phyloP scores from a whole-genome alignment of 1,140 invertebrate genomes.

The Orussus abietinus region DNA sequence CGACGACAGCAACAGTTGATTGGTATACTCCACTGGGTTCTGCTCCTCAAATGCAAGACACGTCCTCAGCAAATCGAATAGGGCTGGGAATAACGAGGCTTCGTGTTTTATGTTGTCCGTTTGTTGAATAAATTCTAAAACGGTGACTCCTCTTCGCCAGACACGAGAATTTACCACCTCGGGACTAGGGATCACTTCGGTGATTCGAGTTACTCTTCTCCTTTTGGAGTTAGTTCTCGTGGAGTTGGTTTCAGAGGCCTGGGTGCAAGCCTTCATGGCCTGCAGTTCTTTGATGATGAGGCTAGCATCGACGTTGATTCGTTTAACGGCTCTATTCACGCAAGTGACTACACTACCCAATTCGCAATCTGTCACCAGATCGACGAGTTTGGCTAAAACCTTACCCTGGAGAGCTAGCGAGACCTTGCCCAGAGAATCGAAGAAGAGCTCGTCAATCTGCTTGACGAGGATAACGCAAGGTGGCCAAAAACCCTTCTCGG shows the following conservation, averaged over 20 bases:
- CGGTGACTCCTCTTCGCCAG: constrained; percentile 74
- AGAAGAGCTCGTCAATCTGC: constrained; percentile 58
- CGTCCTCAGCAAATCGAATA: constrained; percentile 78
- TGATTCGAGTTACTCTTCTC: constrained; percentile 48
- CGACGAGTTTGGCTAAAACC: constrained; percentile 40
- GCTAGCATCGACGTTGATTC: constrained; percentile 63
- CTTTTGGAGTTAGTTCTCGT: constrained; percentile 24
- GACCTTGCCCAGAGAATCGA: constrained; percentile 20
- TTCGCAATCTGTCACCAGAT: constrained; percentile 45
- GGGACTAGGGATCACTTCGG: constrained; percentile 38
- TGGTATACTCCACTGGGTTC: constrained; percentile 80
- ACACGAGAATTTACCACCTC: constrained; percentile 59
- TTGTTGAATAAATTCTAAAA: constrained; percentile 84
- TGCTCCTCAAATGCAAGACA: constrained; percentile 80
- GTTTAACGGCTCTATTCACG: constrained; percentile 65
- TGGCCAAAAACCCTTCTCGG: constrained; percentile 18
- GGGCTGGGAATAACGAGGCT: constrained; percentile 62
- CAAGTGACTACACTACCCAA: constrained; percentile 53
- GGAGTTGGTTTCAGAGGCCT: constrained; percentile 26
- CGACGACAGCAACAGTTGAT: constrained; percentile 79
- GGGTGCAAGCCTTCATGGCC: constrained; percentile 52
- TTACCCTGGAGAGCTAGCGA: constrained; percentile 31
- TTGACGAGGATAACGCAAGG: constrained; percentile 44
- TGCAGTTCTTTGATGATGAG: constrained; percentile 61
- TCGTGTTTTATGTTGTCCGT: constrained; percentile 68